A percentile compares a stretch with the other conserved stretches of the same genome.
Conservation (phyloP, 2,797 vertebrate genomes). For the Heteromormyrus szaboi region DNA sequence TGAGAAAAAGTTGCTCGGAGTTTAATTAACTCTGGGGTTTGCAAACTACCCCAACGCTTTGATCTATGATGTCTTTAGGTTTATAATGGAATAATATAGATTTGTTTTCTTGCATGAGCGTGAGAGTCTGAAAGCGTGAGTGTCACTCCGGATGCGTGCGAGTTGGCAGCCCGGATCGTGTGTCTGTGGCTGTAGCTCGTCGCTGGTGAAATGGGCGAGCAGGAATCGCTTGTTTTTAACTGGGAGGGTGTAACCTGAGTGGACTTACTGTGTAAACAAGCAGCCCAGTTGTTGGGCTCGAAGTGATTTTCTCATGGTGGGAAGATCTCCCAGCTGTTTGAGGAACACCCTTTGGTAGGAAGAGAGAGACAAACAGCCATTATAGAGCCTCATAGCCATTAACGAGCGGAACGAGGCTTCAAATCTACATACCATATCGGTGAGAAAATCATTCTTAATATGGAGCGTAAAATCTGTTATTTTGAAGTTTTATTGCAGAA, state of each 20-base stretch:
- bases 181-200: background rate
- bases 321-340: conserved; percentile 32
- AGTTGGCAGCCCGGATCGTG: background rate
- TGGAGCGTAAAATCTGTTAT: background rate
- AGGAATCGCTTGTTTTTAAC: conserved; percentile 27
- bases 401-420: background rate
- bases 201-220: conserved; percentile 9
- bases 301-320: conserved; percentile 23
- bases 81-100: background rate
- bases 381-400: conserved; percentile 36
- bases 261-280: conserved; percentile 31
- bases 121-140: background rate
- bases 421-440: background rate
- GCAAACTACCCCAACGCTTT: background rate
- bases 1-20: background rate
- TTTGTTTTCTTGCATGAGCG: background rate
- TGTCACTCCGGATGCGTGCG: background rate
- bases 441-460: background rate
- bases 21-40: background rate
- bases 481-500: background rate
- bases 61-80: background rate
- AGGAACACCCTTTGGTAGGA: conserved; percentile 27
- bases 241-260: conserved; percentile 39
- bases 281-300: conserved; percentile 19
- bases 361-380: conserved; percentile 30